Conservation (phyloP, 2,888 invertebrate species). For the Pollenia amentaria region DNA sequence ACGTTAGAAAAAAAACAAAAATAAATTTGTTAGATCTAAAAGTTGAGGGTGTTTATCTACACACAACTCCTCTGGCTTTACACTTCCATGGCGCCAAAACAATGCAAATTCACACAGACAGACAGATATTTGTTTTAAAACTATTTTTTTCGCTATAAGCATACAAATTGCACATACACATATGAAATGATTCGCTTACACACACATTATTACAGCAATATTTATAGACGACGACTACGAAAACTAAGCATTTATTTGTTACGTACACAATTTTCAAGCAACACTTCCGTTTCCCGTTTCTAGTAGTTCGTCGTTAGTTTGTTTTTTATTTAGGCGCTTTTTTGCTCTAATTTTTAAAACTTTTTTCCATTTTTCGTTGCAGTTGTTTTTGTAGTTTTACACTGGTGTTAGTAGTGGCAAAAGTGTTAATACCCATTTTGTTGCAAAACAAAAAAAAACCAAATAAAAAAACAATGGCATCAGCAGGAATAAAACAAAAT, state of each 20-base stretch:
- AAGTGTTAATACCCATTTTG: conserved; percentile 53
- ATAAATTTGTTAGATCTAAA: conserved; percentile 10
- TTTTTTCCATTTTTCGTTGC: conserved; percentile 27
- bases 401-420: conserved; percentile 47
- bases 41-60: conserved; percentile 47
- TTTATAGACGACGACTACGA: conserved; percentile 31
- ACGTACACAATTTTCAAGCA: conserved; percentile 65
- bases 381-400: conserved; percentile 33
- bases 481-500: conserved; percentile 26
- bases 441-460: background rate
- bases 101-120: background rate
- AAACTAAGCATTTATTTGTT: conserved; percentile 70
- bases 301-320: conserved; percentile 7
- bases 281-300: conserved; percentile 72
- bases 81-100: conserved; percentile 49
- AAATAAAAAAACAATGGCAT: background rate
- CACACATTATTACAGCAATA: background rate
- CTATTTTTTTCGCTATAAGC: background rate
- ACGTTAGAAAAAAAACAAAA: background rate
- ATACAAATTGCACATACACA: background rate
- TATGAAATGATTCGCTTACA: background rate
- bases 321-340: conserved; percentile 21
- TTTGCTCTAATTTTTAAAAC: conserved; percentile 24
- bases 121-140: conserved; percentile 10
- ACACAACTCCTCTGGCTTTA: conserved; percentile 43